A percentile compares a stretch with the other conserved stretches of the same genome.
phyloP scores from a whole-genome alignment of 1,140 invertebrate genomes.

The Macrosteles quadrilineatus region DNA sequence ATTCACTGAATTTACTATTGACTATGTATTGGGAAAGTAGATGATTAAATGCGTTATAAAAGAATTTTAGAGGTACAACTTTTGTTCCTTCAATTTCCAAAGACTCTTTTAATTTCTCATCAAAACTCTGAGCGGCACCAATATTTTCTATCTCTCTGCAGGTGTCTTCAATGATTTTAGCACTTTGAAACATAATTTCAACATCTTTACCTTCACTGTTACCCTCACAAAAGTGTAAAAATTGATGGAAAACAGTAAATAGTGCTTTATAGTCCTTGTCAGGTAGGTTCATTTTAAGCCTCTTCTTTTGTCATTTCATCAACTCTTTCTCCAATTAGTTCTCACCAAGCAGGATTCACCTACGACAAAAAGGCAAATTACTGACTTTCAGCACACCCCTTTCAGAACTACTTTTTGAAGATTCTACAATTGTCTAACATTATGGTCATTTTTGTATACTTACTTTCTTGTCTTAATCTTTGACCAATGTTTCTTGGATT shows the following conservation, averaged over 20 bases:
- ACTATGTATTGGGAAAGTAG: constrained; percentile 48
- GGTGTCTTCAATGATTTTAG: constrained; percentile 53
- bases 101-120: constrained; percentile 43
- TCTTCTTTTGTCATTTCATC: too few relatives aligned
- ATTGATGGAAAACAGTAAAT: constrained; percentile 60
- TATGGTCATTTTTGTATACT: too few relatives aligned
- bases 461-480: too few relatives aligned
- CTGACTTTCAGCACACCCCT: too few relatives aligned
- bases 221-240: constrained; percentile 44
- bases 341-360: not conserved
- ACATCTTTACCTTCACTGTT: constrained; percentile 50
- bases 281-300: too few relatives aligned
- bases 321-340: too few relatives aligned
- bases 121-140: constrained; percentile 39
- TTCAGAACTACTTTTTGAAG: too few relatives aligned
- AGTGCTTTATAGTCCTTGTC: not conserved
- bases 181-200: constrained; percentile 53
- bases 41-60: constrained; percentile 46
- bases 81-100: constrained; percentile 41
- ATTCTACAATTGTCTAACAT: too few relatives aligned
- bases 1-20: constrained; percentile 39
- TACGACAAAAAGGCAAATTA: not conserved
- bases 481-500: too few relatives aligned
- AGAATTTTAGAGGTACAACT: constrained; percentile 43
- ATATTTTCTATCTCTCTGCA: constrained; percentile 47